Base-by-base conservation (phyloP, 2,797 vertebrate species). In the Zalophus californianus region DNA sequence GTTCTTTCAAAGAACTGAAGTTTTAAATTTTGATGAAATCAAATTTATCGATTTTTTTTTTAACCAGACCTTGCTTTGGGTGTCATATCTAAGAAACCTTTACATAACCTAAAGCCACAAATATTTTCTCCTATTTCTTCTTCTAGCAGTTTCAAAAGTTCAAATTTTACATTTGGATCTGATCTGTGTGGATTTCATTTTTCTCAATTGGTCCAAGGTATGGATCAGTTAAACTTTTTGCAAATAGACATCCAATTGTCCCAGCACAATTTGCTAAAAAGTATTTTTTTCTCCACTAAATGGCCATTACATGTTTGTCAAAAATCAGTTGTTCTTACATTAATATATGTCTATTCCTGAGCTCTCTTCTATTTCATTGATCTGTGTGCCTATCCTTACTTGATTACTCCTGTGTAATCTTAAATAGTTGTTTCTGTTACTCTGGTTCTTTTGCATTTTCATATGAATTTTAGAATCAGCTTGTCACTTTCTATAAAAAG, bases 11-110 rank as follows among this genome's bases (percentile, higher is more conserved):
- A 86, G n/a, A 92, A 64, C 29, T 77, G 20, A 94, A 86, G 25
- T 27, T 88, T 95, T 83, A 89, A 73, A 70, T 60, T 88, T 92
- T 62, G 23, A 64, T 91, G 32, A 89, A 93, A 83, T 94, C 52
- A 25, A 75, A 5, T 79, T 60, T 78, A 32, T 95, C 41, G 56
- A 1, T 13, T 83, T 41, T 18, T 78, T 29, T 7, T 16, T 4
- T 27, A 29, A 29, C 25, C 25, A 48, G 7, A 75, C 27, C 72
- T 75, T 75, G 14, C 29, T 75, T 88, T 75, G 44, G 48, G 54
- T 83, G 15, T 90, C 66, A 16, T 13, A 75, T 16, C 21, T 90
- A 66, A 56, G 66, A 80, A 75, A 56, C 66, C 29, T 83, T 32
- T n/a, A 29, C 9, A 35, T 80, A 93, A 60, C 41, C n/a, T 21